Conservation (phyloP, 2,797 vertebrate species). For the Sitta carolinensis region DNA sequence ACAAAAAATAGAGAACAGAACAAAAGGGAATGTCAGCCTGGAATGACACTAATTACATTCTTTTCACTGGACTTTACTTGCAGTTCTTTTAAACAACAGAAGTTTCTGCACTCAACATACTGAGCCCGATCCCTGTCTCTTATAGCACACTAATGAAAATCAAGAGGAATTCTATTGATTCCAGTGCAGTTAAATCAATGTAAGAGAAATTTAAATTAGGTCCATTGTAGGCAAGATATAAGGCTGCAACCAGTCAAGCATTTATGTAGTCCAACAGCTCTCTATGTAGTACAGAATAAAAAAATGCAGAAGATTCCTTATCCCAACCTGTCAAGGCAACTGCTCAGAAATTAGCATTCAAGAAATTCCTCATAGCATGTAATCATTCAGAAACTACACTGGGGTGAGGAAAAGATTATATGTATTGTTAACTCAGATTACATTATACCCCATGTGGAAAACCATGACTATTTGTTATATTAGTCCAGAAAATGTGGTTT, state of each 20-base stretch:
- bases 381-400: neutral
- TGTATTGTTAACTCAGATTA: neutral
- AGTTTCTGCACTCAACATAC: neutral
- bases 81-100: conserved; percentile 1
- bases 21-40: conserved; percentile 7
- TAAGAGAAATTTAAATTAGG: conserved; percentile 38
- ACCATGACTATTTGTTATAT: neutral
- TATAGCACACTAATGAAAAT: conserved; percentile 9
- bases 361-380: neutral
- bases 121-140: neutral
- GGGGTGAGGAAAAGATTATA: neutral
- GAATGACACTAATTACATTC: conserved; percentile 38
- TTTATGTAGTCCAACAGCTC: neutral
- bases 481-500: neutral
- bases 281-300: neutral
- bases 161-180: conserved; percentile 29
- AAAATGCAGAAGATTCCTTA: neutral
- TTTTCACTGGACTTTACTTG: conserved; percentile 20
- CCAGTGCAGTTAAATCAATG: neutral
- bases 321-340: neutral
- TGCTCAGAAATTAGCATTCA: neutral
- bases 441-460: neutral
- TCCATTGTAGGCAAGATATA: neutral
- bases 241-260: neutral
- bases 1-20: neutral